Base-by-base conservation (phyloP, 2,113 vertebrate genomes). In the Thryonomys swinderianus region DNA sequence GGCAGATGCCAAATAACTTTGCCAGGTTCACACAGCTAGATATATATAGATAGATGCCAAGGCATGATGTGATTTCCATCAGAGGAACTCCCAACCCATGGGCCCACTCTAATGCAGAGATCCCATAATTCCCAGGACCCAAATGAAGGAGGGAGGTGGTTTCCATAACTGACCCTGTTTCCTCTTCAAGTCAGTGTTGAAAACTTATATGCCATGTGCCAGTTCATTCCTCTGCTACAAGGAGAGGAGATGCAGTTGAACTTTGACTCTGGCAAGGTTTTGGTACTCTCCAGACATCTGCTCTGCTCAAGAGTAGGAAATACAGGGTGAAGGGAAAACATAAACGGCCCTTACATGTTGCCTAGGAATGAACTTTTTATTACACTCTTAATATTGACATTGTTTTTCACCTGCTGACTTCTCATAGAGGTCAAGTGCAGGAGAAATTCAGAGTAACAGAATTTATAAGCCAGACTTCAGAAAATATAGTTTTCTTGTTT, bases 401-500 rank as follows among this genome's bases (percentile, higher is more conserved):
- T 67, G 53, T 45, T 74, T 66, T 78, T 40, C 17, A 73, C 37
- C 57, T 67, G 10, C 18, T 62, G 80, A 30, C 81, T 84, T 83
- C 34, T 69, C 48, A 81, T 30, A 45, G 95, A 92, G 85, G 67
- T 61, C 78, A 76, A 76, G 25, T 25, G 37, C 57, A 91, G 59
- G 57, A 71, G 74, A 93, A 37, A 74, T 76, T 81, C 53, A 8
- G 48, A 13, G 40, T 37, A 85, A 37, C 82, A 78, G 30, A 57
- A 34, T 88, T 86, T 87, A 45, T 76, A 90, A 45, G 32, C 18
- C 20, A 76, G 51, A 37, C 57, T 83, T 90, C 12, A 9, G n/a
- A 80, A 86, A 79, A 93, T 14, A 90, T 1, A 0, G 12, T 55
- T 91, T 59, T 95, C 80, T 84, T 48, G 23, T 80, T 94, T 84